Percentiles rank a stretch among this genome's conserved stretches.
phyloP scores from a whole-genome alignment of 2,113 vertebrate genomes.

The Calcarius ornatus region DNA sequence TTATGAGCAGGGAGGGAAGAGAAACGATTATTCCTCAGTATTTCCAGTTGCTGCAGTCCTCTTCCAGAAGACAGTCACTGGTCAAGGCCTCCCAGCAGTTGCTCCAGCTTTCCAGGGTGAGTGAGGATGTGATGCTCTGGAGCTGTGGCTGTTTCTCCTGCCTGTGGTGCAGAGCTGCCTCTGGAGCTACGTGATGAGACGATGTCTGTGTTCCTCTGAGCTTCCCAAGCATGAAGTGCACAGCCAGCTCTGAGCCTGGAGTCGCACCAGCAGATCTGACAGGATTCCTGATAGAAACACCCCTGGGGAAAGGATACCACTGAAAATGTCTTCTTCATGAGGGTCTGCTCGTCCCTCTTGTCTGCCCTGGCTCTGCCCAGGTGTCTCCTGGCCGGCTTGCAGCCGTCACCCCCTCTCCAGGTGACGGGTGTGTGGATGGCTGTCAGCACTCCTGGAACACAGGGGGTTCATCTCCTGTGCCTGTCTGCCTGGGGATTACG shows the following conservation, averaged over 20 bases:
- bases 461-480: accelerated
- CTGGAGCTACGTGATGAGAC: neutral
- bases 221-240: conserved; percentile 25
- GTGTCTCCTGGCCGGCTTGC: neutral
- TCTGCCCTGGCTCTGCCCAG: neutral
- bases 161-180: neutral
- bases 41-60: neutral
- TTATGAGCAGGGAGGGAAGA: neutral
- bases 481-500: neutral
- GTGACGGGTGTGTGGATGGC: accelerated
- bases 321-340: neutral
- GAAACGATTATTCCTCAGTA: neutral
- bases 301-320: neutral
- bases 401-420: neutral
- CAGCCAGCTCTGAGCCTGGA: conserved; percentile 24
- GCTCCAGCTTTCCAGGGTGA: neutral
- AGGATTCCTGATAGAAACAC: neutral
- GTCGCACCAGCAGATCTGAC: neutral
- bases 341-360: neutral
- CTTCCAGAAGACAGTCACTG: neutral
- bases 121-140: neutral
- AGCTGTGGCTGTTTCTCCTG: neutral
- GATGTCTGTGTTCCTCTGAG: conserved; percentile 13
- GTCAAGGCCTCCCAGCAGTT: neutral
- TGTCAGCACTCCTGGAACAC: accelerated